phyloP scores from a whole-genome alignment of 2,888 invertebrate species.

The Serripes groenlandicus region DNA sequence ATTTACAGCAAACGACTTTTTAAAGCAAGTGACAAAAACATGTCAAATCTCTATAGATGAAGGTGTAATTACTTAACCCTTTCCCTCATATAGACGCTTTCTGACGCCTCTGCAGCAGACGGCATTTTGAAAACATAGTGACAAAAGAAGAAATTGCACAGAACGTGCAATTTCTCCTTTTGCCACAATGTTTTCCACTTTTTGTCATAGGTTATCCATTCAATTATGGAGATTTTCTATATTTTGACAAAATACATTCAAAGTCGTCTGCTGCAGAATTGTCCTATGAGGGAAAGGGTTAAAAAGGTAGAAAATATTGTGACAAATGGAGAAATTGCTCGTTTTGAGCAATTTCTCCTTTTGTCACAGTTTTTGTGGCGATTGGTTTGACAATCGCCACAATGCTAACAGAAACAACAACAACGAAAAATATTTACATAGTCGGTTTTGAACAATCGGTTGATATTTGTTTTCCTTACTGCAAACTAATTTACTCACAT shows the following conservation, averaged over 20 bases:
- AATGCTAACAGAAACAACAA: too few species aligned
- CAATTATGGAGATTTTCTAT: too few species aligned
- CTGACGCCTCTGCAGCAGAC: neutral
- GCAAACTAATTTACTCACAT: too few species aligned
- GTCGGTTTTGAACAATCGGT: too few species aligned
- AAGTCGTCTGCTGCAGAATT: too few species aligned
- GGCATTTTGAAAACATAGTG: neutral
- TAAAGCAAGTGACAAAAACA: neutral
- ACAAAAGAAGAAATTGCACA: neutral
- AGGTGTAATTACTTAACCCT: neutral
- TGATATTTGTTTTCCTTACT: too few species aligned
- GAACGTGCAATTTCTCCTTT: neutral
- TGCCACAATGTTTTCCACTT: neutral
- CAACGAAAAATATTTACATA: too few species aligned
- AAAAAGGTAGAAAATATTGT: neutral
- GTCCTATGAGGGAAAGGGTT: neutral
- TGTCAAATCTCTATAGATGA: neutral
- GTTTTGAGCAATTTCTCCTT: neutral
- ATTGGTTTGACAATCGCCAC: too few species aligned
- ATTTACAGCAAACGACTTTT: too few species aligned
- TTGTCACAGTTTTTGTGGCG: neutral
- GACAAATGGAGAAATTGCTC: neutral
- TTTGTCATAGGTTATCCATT: neutral
- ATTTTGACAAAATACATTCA: too few species aligned
- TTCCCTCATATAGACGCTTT: neutral